A percentile compares a stretch with the other conserved stretches of the same genome.
Evolutionary conservation across 2,113 vertebrate genomes (phyloP).

Genomic region (Epinephelus cyanopodus): DNA sequence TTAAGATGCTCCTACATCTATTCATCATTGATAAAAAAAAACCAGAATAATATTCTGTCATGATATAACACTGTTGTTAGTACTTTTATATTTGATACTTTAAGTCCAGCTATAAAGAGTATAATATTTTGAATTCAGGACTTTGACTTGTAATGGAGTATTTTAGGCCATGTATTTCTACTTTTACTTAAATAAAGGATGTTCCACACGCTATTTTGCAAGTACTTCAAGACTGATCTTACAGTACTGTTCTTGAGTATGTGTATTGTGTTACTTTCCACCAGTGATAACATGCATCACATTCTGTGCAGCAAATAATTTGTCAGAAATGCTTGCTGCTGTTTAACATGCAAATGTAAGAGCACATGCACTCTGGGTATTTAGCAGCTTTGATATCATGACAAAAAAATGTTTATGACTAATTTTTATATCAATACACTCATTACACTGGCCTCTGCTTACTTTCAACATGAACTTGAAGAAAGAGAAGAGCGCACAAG

Average conservation of each 20-base stretch:
- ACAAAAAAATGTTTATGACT: not conserved
- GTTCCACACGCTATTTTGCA: not conserved
- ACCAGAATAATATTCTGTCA: too few relatives aligned
- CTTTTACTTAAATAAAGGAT: too few relatives aligned
- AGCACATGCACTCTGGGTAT: not conserved
- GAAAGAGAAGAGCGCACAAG: not conserved
- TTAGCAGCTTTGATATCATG: not conserved
- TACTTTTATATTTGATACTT: too few relatives aligned
- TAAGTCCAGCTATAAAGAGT: too few relatives aligned
- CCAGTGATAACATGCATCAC: not conserved
- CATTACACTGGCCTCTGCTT: not conserved
- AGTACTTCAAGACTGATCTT: not conserved
- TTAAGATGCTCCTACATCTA: too few relatives aligned
- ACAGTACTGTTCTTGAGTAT: not conserved
- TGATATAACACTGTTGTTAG: too few relatives aligned
- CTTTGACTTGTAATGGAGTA: too few relatives aligned
- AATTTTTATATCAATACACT: not conserved
- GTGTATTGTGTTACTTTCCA: not conserved
- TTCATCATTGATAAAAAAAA: too few relatives aligned
- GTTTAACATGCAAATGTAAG: not conserved
- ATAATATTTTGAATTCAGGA: too few relatives aligned
- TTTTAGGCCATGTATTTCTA: too few relatives aligned
- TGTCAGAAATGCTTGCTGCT: not conserved
- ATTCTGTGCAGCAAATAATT: not conserved
- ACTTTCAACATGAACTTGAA: constrained; percentile 3